Evolutionary conservation across 2,113 vertebrate genomes (phyloP), one percentile per base, ranked within the genome.

Genomic region (Solea solea): DNA sequence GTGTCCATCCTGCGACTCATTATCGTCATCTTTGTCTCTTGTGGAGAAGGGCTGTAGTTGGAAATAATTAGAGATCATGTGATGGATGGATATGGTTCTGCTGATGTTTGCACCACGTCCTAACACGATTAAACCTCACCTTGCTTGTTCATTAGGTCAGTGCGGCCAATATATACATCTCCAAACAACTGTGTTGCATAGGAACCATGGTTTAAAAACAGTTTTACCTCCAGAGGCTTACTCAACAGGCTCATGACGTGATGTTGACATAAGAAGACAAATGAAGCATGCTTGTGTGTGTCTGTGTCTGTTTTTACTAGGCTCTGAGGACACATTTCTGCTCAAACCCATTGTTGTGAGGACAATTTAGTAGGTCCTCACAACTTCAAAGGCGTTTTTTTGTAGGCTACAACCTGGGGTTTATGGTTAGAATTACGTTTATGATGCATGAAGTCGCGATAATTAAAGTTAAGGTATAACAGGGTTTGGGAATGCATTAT

Each of bases 11-110:
- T 68, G 76, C 48, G 51, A 76, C 78, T 81, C 71, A 64, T 70
- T 64, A 66, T 64, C 69, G 64, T 65, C 67, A 58, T 54, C 72
- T 58, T 55, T 65, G 69, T 81, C 70, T 56, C 58, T 53, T 58
- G 61, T 67, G 66, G 72, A 76, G 60, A 76, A 58, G 54, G 62
- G 62, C 83, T 88, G 85, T 83, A 74, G 79, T 64, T 74, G 72
- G 57, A 15, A 42, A 56, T 58, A 56, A 66, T 12, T 44, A 72
- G 42, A 83, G 64, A 69, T 80, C 50, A 76, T 53, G 62, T 58
- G 61, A 76, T 53, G 46, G 68, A 42, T 56, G 65, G 45, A 48
- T 48, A 16, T 65, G 50, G 5, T 69, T 44, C 40, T 55, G 42
- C 58, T 42, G 28, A 13, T 14, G 11, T 48, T 14, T 48, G 11